Evolutionary conservation across 2,888 invertebrate species (phyloP).

Genomic region (Orchestes rusci): DNA sequence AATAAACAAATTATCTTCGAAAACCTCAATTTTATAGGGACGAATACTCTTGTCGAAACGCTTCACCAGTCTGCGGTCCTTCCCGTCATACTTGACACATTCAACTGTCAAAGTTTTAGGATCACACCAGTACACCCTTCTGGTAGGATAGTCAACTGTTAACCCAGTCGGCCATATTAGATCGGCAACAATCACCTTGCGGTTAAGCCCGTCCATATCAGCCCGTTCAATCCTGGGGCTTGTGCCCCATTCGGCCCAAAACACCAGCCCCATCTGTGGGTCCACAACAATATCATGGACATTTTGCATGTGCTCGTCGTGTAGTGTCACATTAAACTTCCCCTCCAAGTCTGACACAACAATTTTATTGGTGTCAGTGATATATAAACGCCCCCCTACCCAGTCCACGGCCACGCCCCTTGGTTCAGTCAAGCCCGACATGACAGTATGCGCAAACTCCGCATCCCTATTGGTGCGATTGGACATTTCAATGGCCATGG

Average conservation of each 20-base stretch:
- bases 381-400: conserved; percentile 61
- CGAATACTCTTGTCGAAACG: conserved; percentile 54
- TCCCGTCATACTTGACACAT: conserved; percentile 61
- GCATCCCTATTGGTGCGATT: conserved; percentile 33
- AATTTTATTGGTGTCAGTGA: conserved; percentile 52
- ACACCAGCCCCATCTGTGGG: conserved; percentile 58
- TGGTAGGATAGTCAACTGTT: conserved; percentile 65
- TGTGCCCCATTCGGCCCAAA: conserved; percentile 70
- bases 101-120: conserved; percentile 68
- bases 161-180: conserved; percentile 70
- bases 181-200: conserved; percentile 49
- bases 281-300: conserved; percentile 64
- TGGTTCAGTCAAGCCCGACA: conserved; percentile 54
- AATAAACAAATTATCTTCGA: conserved; percentile 63
- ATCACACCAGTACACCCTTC: conserved; percentile 79
- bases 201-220: conserved; percentile 55
- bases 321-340: conserved; percentile 49
- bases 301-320: conserved; percentile 49
- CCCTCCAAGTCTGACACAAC: conserved; percentile 53
- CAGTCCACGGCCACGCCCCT: conserved; percentile 65
- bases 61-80: conserved; percentile 54
- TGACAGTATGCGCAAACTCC: conserved; percentile 34
- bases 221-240: conserved; percentile 56
- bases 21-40: conserved; percentile 66
- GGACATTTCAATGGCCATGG: conserved; percentile 36